Evolutionary conservation across 2,888 invertebrate species (phyloP).

Genomic region (Folsomia manolachei): DNA sequence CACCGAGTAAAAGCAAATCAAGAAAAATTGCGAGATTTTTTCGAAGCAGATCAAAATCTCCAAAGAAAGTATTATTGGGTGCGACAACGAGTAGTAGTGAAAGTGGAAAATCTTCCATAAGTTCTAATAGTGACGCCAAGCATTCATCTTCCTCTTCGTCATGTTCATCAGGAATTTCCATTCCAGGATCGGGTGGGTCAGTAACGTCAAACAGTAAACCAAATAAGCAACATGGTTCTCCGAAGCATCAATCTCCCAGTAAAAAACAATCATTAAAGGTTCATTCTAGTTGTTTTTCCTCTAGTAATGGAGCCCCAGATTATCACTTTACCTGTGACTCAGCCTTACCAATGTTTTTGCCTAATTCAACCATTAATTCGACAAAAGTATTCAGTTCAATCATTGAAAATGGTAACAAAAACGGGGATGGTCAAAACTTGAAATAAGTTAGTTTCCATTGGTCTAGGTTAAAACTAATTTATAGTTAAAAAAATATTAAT

Average conservation of each 20-base stretch:
- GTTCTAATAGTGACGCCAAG: conserved; percentile 36
- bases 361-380: conserved; percentile 37
- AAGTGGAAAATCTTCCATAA: conserved; percentile 49
- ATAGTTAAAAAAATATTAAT: too few relatives aligned
- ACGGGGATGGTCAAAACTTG: too few relatives aligned
- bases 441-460: too few relatives aligned
- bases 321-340: conserved; percentile 51
- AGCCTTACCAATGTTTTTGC: conserved; percentile 47
- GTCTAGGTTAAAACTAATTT: too few relatives aligned
- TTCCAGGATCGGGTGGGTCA: conserved; percentile 4
- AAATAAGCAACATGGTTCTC: conserved; percentile 35
- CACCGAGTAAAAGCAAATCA: conserved; percentile 50
- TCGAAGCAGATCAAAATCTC: conserved; percentile 47
- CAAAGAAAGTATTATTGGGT: conserved; percentile 36
- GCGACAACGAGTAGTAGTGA: conserved; percentile 43
- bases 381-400: conserved; percentile 20
- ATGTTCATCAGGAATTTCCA: conserved; percentile 39
- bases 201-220: conserved; percentile 27
- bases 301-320: conserved; percentile 31
- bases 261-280: conserved; percentile 37
- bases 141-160: conserved; percentile 47
- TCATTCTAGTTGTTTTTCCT: conserved; percentile 29
- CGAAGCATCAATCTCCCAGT: conserved; percentile 41
- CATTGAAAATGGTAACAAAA: conserved; percentile 18
- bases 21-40: conserved; percentile 50